phyloP scores from a whole-genome alignment of 1,140 invertebrate species.

The Drepana arcuata region DNA sequence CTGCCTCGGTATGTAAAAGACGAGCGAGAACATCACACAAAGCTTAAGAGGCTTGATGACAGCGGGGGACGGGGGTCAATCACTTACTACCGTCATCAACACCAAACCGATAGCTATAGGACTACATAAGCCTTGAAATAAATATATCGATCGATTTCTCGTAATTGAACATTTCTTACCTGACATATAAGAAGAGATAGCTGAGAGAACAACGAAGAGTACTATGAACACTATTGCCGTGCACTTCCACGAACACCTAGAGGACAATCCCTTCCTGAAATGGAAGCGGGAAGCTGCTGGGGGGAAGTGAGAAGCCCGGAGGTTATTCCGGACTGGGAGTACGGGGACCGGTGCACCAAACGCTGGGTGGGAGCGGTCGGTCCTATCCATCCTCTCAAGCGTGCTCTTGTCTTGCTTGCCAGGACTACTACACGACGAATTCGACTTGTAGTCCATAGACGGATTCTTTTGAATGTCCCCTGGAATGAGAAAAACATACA shows the following conservation, averaged over 20 bases:
- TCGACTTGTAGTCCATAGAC: constrained; percentile 90
- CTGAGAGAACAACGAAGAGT: constrained; percentile 83
- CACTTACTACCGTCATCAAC: too few relatives aligned
- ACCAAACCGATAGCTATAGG: too few relatives aligned
- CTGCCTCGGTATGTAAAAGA: too few relatives aligned
- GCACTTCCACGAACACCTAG: constrained; percentile 92
- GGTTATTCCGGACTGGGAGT: constrained; percentile 81
- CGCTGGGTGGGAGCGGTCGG: constrained; percentile 66
- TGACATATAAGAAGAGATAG: constrained; percentile 89
- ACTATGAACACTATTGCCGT: constrained; percentile 89
- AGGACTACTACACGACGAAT: constrained; percentile 86
- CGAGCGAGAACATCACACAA: too few relatives aligned
- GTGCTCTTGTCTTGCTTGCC: constrained; percentile 72
- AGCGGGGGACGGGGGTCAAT: too few relatives aligned
- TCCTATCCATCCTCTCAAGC: constrained; percentile 61
- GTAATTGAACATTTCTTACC: constrained; percentile 73
- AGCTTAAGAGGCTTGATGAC: too few relatives aligned
- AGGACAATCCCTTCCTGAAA: constrained; percentile 89
- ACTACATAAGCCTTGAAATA: too few relatives aligned
- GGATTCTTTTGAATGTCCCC: constrained; percentile 90
- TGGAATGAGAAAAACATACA: too few relatives aligned
- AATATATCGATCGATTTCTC: too few relatives aligned
- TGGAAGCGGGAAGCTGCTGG: constrained; percentile 81
- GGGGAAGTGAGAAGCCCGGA: constrained; percentile 77
- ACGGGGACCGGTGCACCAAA: constrained; percentile 80